Evolutionary conservation across 2,888 invertebrate genomes (phyloP).

Genomic region (Drosophila meridiana): DNA sequence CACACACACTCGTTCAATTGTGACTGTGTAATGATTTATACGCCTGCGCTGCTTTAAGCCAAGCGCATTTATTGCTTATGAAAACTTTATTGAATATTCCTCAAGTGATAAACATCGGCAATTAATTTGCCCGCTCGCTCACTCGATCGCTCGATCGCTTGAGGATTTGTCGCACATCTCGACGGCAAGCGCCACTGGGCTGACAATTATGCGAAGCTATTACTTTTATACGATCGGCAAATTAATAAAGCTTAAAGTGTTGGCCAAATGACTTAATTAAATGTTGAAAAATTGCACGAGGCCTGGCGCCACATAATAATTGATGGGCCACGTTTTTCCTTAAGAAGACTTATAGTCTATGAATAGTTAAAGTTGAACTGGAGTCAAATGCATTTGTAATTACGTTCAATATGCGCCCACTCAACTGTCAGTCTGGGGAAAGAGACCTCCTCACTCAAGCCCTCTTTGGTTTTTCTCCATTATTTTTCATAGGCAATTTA

Average conservation of each 20-base stretch:
- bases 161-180: constrained; percentile 54
- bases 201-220: constrained; percentile 55
- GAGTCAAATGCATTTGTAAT: not conserved
- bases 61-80: constrained; percentile 50
- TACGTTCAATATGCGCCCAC: not conserved
- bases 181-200: constrained; percentile 4
- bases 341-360: not conserved
- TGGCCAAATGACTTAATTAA: constrained; percentile 73
- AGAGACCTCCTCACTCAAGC: no score
- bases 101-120: constrained; percentile 69
- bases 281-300: constrained; percentile 67
- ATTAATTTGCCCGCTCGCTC: constrained; percentile 56
- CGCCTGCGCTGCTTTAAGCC: constrained; percentile 41
- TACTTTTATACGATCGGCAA: constrained; percentile 66
- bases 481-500: constrained; percentile 50
- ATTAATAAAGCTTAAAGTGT: constrained; percentile 75
- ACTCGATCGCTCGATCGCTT: not conserved
- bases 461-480: constrained; percentile 10
- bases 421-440: no score
- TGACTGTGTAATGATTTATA: constrained; percentile 49
- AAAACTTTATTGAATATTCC: constrained; percentile 58
- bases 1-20: not conserved
- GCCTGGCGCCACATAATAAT: constrained; percentile 56
- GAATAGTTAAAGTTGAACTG: not conserved
- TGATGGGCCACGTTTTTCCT: constrained; percentile 44